Evolutionary conservation across 2,797 vertebrate species (phyloP), one percentile per base, ranked within the genome.

Genomic region (Alectoris magna): DNA sequence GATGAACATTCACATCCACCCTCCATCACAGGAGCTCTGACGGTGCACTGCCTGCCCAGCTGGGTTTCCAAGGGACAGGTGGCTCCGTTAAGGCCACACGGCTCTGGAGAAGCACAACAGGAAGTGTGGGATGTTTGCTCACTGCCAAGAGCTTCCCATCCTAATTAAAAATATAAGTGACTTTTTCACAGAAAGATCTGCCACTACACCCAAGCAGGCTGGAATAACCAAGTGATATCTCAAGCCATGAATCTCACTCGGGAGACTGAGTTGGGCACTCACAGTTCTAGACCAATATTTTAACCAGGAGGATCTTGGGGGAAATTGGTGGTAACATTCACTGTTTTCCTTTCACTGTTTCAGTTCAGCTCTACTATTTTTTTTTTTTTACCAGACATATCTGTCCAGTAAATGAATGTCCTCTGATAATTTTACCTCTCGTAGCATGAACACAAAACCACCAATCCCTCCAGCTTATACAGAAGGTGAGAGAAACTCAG

Each of bases 41-140:
- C 17, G 38, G 41, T 29, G 9, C 12, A 3, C 31, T 11, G 53
- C 19, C 48, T 34, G 22, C 9, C 19, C 3, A 10, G 6, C 44
- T 26, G 1, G 38, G 12, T 36, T 36, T 72, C 10, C 0, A 1
- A 12, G 24, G 51, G 10, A 63, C 0, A 3, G 21, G 6, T 6
- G 26, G 7, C 36, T 23, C 51, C n/a, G 62, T 58, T 34, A 21
- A 12, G 41, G 73, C 38, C 0, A 0, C 13, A 0, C 3, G 14
- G 29, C 4, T 29, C 68, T 5, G 0, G 2, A 62, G 18, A 10
- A 27, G 31, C 51, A 53, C 18, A 2, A 11, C 56, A 26, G 26
- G 41, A 3, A 67, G 51, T 9, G 2, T 0, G 0, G 59, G 39
- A 46, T 19, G 7, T 8, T 44, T 41, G 6, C 46, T 39, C 10